Evolutionary conservation across 2,888 invertebrate genomes (phyloP), one percentile per base, ranked within the genome.

Genomic region (Clistopyga incitator): DNA sequence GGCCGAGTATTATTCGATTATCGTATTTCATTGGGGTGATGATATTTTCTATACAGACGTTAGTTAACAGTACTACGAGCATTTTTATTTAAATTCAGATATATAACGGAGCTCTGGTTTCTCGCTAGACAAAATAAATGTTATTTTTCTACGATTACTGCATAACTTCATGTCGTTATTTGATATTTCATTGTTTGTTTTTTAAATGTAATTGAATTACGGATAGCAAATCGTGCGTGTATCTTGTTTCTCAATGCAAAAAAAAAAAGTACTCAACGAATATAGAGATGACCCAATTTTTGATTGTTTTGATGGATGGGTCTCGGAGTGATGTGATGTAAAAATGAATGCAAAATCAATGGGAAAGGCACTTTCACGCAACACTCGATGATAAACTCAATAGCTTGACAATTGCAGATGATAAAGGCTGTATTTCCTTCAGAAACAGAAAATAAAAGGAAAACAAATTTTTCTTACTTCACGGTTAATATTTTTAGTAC

Each of bases 281-380:
- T 50, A 38, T 34, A n/a, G 20, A 2, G 20, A 10, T 64, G 74
- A 64, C 38, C 50, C 61, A 64, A 75, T 64, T 76, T 67, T 75
- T 54, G 23, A 59, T 81, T 78, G 61, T 25, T 81, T 78, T 25
- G 6, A 59, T 71, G 54, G 25, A 29, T 23, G 25, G 4, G 38
- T 59, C 45, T 34, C 67, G n/a, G n/a, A n/a, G n/a, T 42, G 38
- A 23, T n/a, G 25, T 64, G 64, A 71, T 42, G 45, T 25, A 45
- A 68, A 71, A 54, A 52, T n/a, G 82, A 61, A 23, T 68, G 61
- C 59, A 70, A 84, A 78, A 84, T 78, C 52, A 81, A 68, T 77
- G 74, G 78, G 85, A 89, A 89, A 90, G 90, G 90, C 90, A 90
- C 90, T 90, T 90, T 89, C 86, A 88, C 88, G 84, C 86, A 89